Percentiles rank a stretch among this genome's conserved stretches.
Conservation (phyloP, 1,140 invertebrate species). For the Aphelinus certus region DNA sequence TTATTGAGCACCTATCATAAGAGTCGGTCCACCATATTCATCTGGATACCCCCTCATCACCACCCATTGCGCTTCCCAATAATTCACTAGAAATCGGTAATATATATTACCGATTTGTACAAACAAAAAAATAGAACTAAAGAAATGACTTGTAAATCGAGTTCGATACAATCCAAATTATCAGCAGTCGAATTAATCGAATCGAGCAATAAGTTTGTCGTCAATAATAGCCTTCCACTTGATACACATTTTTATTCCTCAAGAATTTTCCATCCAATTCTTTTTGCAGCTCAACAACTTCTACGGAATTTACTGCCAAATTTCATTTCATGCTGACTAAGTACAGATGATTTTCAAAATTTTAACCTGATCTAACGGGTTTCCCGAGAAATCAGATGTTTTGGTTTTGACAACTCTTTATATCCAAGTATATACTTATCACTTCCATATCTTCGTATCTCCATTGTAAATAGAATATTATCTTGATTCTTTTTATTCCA, state of each 20-base stretch:
- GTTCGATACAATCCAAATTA: constrained; percentile 35
- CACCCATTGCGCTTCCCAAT: too few relatives aligned
- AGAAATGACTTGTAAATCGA: constrained; percentile 18
- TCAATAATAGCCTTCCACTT: constrained; percentile 73
- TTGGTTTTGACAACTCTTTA: constrained; percentile 58
- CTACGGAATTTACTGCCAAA: constrained; percentile 75
- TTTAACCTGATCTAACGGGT: constrained; percentile 63
- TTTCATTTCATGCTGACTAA: constrained; percentile 78
- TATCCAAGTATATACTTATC: constrained; percentile 46
- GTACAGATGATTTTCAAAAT: constrained; percentile 70
- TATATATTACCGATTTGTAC: background rate
- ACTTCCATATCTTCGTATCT: constrained; percentile 75
- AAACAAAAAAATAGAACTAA: background rate
- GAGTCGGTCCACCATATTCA: too few relatives aligned
- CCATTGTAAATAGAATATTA: constrained; percentile 70
- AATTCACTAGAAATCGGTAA: too few relatives aligned
- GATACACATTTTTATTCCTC: constrained; percentile 72
- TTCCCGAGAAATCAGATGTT: constrained; percentile 70
- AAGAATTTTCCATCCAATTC: constrained; percentile 69
- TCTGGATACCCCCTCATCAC: too few relatives aligned
- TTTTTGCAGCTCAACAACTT: constrained; percentile 58
- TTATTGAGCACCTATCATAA: too few relatives aligned
- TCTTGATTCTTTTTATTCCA: constrained; percentile 67
- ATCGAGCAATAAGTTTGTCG: constrained; percentile 62
- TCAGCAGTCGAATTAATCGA: constrained; percentile 41